A percentile compares a stretch with the other conserved stretches of the same genome.
These are phyloP conservation scores for Drosophila heteroneura DNA, from an alignment of 2,888 invertebrate genomes.

Conservation along the genomic window DNA sequence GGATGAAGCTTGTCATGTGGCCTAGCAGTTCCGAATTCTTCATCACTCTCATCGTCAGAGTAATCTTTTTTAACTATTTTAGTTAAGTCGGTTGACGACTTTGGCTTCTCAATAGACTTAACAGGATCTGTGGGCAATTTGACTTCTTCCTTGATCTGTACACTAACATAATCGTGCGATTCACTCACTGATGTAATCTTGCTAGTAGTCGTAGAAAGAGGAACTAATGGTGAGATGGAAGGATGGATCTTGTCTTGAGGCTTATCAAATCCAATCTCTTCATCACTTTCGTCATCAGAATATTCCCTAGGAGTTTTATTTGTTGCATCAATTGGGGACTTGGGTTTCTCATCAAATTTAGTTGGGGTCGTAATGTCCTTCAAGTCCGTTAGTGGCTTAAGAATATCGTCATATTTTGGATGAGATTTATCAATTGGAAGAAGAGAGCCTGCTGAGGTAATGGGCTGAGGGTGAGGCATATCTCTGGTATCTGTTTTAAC, in stretches of 20 bases:
- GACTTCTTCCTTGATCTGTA: neutral
- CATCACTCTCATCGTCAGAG: too few relatives aligned
- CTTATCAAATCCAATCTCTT: neutral
- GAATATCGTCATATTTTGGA: neutral
- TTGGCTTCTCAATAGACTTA: neutral
- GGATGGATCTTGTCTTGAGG: neutral
- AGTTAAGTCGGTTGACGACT: neutral
- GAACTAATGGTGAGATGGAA: neutral
- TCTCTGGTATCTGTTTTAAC: neutral
- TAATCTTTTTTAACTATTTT: neutral
- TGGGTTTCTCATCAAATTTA: slow-evolving; percentile 8
- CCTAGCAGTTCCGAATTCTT: too few relatives aligned
- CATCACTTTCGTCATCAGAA: neutral
- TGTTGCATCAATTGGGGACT: neutral
- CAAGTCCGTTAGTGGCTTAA: neutral
- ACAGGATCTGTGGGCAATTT: neutral
- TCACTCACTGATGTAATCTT: neutral
- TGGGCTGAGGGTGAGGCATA: neutral
- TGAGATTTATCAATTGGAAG: neutral
- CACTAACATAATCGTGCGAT: neutral
- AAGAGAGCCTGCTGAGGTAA: neutral
- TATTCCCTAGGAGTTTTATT: neutral
- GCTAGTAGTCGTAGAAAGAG: neutral
- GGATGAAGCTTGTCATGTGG: neutral
- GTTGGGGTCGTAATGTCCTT: neutral